A percentile compares a stretch with the other conserved stretches of the same genome.
phyloP scores from a whole-genome alignment of 1,140 invertebrate species.

The Ruditapes philippinarum region DNA sequence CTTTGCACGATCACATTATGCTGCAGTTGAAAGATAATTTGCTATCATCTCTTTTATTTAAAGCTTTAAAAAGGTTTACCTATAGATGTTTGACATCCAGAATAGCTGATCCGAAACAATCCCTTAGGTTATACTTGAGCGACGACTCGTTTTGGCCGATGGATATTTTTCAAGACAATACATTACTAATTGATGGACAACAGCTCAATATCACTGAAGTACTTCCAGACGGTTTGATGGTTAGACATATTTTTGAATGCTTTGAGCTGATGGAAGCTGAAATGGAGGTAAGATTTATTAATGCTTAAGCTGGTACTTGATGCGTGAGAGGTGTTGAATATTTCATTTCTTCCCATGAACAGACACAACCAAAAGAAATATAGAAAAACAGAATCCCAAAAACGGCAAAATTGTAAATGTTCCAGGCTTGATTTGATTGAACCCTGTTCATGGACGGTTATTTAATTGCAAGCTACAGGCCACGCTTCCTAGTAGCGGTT shows the following conservation, averaged over 20 bases:
- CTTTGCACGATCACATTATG: background rate
- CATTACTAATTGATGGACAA: background rate
- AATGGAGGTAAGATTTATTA: slow-evolving; percentile 28
- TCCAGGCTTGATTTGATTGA: no score
- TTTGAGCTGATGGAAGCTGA: background rate
- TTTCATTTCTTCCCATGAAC: no score
- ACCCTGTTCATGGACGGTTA: no score
- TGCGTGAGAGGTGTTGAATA: no score
- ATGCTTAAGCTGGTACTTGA: no score
- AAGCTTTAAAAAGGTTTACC: slow-evolving; percentile 40
- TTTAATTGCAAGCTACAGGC: no score
- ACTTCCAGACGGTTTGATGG: slow-evolving; percentile 18
- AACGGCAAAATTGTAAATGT: no score
- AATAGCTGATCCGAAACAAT: background rate
- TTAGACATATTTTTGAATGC: background rate
- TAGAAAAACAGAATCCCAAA: no score
- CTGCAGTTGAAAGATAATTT: background rate
- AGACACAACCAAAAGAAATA: no score
- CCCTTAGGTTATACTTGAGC: background rate
- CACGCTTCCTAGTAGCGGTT: no score
- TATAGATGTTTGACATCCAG: slow-evolving; percentile 33
- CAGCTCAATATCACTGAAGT: background rate
- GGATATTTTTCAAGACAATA: background rate
- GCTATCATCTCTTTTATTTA: background rate
- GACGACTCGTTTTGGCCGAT: slow-evolving; percentile 43